Evolutionary conservation across 1,140 invertebrate genomes (phyloP).

Genomic region (Diachasma alloeum): DNA sequence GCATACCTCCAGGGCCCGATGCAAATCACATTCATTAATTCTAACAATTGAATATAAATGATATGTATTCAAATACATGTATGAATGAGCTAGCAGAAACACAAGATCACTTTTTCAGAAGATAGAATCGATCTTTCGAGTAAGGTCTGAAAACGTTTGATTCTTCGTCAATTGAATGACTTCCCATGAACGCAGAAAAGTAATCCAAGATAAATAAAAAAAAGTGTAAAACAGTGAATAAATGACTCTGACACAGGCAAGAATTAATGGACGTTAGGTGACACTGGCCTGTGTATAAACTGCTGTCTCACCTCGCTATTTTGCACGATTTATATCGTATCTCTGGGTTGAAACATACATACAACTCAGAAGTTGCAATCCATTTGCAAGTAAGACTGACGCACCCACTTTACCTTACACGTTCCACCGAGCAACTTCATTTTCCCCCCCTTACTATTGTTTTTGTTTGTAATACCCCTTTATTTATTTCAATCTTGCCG

Average conservation of each 20-base stretch:
- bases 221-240: background rate
- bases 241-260: constrained; percentile 6
- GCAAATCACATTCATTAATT: too few species aligned
- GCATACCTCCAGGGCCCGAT: too few species aligned
- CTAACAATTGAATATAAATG: too few species aligned
- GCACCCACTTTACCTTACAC: constrained; percentile 12
- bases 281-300: constrained; percentile 12
- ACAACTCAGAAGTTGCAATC: constrained; percentile 1
- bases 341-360: background rate
- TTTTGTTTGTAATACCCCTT: constrained; percentile 30
- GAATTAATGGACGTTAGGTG: constrained; percentile 19
- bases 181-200: background rate
- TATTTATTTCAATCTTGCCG: background rate
- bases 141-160: too few species aligned
- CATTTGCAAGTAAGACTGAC: constrained; percentile 1
- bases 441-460: constrained; percentile 45
- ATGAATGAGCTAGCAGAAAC: too few species aligned
- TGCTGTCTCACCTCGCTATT: constrained; percentile 20
- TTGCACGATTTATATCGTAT: constrained; percentile 8
- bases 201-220: background rate
- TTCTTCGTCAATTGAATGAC: background rate
- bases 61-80: too few species aligned
- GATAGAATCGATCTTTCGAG: too few species aligned
- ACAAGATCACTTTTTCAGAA: too few species aligned
- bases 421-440: constrained; percentile 36